Base-by-base conservation (phyloP, 1,140 invertebrate genomes). In the Drosophila kikkawai region DNA sequence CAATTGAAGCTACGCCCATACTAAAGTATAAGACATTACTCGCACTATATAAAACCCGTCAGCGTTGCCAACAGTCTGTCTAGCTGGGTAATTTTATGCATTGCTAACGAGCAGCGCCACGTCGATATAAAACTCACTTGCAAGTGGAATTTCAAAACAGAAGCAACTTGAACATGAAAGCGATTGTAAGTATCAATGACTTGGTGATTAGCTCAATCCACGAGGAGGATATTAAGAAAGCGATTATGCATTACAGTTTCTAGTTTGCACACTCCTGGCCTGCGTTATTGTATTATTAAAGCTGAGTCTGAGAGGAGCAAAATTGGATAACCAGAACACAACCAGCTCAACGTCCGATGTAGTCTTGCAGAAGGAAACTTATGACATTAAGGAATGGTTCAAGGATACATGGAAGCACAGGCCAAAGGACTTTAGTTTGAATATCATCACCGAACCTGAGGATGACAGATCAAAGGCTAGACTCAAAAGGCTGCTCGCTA, bases 61-160 rank as follows among this genome's bases (percentile, higher is more conserved):
- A 26, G n/a, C 11, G 32, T n/a, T 36, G 19, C 45, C 26, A 76
- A 59, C 32, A 44, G 47, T 9, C 34, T 58, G 42, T 77, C 51
- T 63, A 36, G 37, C 63, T 82, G 79, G 79, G 79, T 82, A 78
- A 66, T 81, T 81, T 70, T 73, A 82, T 82, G 79, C 67, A 81
- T 82, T 59, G 7, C 66, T 59, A 71, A 73, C 59, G 19, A 81
- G 45, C 47, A 50, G 22, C 58, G 36, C 74, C 61, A 76, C 51
- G 45, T 67, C 73, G 29, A 78, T 86, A 86, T 86, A 86, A 86
- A 80, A 64, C 70, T 59, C 19, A 26, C 63, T 36, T 44, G 41
- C 37, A n/a, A 13, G 17, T 63, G 44, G n/a, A 60, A 55, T 66
- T 56, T 44, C 19, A 32, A 9, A 61, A 53, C 67, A 86, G 83